phyloP scores from a whole-genome alignment of 2,888 invertebrate genomes.

The Limenitis camilla region DNA sequence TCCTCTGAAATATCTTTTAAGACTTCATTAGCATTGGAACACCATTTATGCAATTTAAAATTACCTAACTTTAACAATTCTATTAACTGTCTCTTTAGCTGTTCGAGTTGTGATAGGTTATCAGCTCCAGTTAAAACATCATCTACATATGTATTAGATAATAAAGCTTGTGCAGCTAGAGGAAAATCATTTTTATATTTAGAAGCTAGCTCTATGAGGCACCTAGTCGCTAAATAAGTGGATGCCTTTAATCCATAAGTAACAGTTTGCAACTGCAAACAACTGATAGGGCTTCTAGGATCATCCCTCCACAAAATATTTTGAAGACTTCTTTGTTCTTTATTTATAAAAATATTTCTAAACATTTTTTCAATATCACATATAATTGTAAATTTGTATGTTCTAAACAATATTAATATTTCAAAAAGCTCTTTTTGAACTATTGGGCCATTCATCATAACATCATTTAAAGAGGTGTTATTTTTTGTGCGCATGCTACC shows the following conservation, averaged over 20 bases:
- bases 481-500: not conserved
- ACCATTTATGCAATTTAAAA: slow-evolving; percentile 18
- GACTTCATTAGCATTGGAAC: slow-evolving; percentile 1
- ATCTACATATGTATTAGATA: too few relatives aligned
- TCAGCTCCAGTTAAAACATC: slow-evolving; percentile 5
- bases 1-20: too few relatives aligned
- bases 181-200: slow-evolving; percentile 8
- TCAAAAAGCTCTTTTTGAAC: too few relatives aligned
- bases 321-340: too few relatives aligned
- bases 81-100: slow-evolving; percentile 2
- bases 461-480: not conserved
- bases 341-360: too few relatives aligned
- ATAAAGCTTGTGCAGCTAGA: slow-evolving; percentile 14
- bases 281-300: too few relatives aligned
- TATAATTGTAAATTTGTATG: too few relatives aligned
- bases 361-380: too few relatives aligned
- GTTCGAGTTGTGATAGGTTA: not conserved
- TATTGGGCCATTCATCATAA: not conserved
- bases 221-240: slow-evolving; percentile 12
- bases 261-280: too few relatives aligned
- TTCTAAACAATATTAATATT: too few relatives aligned
- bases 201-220: slow-evolving; percentile 13
- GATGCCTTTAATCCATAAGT: slow-evolving; percentile 16
- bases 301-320: too few relatives aligned
- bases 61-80: slow-evolving; percentile 4